Conservation (phyloP, 2,113 vertebrate species). For the Lophius piscatorius region DNA sequence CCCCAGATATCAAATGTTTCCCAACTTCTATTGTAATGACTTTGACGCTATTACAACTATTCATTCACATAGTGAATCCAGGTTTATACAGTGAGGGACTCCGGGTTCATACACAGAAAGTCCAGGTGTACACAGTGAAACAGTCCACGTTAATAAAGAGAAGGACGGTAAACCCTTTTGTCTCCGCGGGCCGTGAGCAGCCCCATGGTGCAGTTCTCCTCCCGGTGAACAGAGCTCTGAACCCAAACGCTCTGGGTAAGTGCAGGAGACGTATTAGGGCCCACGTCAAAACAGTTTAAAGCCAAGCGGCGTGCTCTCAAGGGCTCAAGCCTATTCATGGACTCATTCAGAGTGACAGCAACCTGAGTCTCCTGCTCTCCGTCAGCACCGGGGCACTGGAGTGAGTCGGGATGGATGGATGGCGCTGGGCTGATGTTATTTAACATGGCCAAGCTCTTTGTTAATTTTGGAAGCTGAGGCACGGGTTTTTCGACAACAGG, state of each 20-base stretch:
- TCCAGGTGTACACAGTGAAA: too few relatives aligned
- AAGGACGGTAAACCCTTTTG: too few relatives aligned
- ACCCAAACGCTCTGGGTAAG: conserved; percentile 62
- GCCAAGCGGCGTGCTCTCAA: conserved; percentile 57
- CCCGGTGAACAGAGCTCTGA: conserved; percentile 41
- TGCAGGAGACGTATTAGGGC: conserved; percentile 72
- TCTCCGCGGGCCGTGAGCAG: neutral
- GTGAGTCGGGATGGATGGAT: conserved; percentile 18
- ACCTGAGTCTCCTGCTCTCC: conserved; percentile 46
- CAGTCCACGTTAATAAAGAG: too few relatives aligned
- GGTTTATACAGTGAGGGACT: too few relatives aligned
- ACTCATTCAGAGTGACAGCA: conserved; percentile 78
- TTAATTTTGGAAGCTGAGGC: conserved; percentile 61
- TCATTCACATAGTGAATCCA: too few relatives aligned
- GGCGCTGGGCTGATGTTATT: conserved; percentile 43
- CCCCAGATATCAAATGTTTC: too few relatives aligned
- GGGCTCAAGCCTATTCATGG: conserved; percentile 55
- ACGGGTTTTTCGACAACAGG: conserved; percentile 37
- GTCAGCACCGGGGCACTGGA: conserved; percentile 25
- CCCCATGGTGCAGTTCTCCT: conserved; percentile 45
- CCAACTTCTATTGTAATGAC: too few relatives aligned
- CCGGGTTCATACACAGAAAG: conserved; percentile 3
- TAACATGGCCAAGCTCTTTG: conserved; percentile 49
- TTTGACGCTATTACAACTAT: too few relatives aligned
- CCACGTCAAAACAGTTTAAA: conserved; percentile 79